These are phyloP conservation scores for Xylocampa areola DNA, from an alignment of 2,888 invertebrate species.

Conservation along the genomic window DNA sequence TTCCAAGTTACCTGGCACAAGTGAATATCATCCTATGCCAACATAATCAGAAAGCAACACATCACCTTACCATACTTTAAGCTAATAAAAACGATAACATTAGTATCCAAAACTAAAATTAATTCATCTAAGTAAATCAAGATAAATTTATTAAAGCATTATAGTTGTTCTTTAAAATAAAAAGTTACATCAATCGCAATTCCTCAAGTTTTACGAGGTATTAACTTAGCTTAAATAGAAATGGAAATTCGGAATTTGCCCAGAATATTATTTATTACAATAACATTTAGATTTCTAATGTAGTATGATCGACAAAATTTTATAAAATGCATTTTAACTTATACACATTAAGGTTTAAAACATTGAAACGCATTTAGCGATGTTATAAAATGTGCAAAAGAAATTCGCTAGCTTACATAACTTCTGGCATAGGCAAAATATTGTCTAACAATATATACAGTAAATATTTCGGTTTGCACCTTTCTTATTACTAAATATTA, in stretches of 20 bases:
- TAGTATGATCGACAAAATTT: too few relatives aligned
- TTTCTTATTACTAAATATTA: constrained; percentile 32
- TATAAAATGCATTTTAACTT: constrained; percentile 20
- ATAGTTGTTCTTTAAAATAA: constrained; percentile 44
- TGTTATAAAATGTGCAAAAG: constrained; percentile 12
- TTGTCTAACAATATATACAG: constrained; percentile 14
- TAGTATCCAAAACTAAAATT: constrained; percentile 19
- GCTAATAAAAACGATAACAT: constrained; percentile 29
- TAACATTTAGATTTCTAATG: constrained; percentile 22
- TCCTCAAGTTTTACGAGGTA: constrained; percentile 21
- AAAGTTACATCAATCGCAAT: constrained; percentile 33
- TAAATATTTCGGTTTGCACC: constrained; percentile 43
- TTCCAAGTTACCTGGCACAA: constrained; percentile 27
- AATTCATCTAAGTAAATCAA: constrained; percentile 12
- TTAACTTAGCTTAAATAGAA: constrained; percentile 5
- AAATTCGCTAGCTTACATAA: constrained; percentile 24
- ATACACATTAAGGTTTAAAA: constrained; percentile 11
- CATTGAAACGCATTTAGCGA: constrained; percentile 6
- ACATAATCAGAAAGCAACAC: constrained; percentile 15
- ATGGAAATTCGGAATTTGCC: constrained; percentile 20
- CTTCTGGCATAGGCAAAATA: constrained; percentile 31
- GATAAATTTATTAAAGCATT: constrained; percentile 44
- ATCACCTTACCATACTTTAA: constrained; percentile 29
- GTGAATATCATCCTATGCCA: constrained; percentile 29
- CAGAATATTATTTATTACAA: constrained; percentile 11